A percentile compares a stretch with the other conserved stretches of the same genome.
Evolutionary conservation across 2,888 invertebrate species (phyloP).

Genomic region (Deilephila elpenor): DNA sequence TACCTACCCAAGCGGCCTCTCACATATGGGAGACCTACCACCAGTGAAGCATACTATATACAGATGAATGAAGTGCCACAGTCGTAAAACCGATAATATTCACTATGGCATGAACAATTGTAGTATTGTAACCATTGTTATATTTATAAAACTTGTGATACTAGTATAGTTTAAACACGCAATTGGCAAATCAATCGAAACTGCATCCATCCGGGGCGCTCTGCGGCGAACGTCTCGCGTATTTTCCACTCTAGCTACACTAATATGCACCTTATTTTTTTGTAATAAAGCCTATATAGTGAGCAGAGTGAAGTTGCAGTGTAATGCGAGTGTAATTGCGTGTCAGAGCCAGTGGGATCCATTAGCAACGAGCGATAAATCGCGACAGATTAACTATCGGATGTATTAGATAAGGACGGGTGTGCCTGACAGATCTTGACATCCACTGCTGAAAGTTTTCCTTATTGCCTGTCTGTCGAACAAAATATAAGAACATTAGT

Average conservation of each 20-base stretch:
- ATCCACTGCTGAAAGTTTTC: too few relatives aligned
- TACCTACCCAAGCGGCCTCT: too few relatives aligned
- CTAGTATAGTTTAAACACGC: slow-evolving; percentile 12
- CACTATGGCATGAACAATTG: neutral
- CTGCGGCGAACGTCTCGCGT: slow-evolving; percentile 30
- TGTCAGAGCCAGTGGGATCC: slow-evolving; percentile 57
- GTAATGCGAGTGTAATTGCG: slow-evolving; percentile 53
- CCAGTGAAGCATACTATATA: too few relatives aligned
- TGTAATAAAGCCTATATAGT: neutral
- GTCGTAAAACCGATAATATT: neutral
- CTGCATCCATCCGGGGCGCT: slow-evolving; percentile 7
- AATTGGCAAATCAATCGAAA: slow-evolving; percentile 29
- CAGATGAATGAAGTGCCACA: neutral
- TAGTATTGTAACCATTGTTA: neutral
- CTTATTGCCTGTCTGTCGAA: too few relatives aligned
- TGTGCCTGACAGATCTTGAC: neutral
- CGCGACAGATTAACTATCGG: slow-evolving; percentile 39
- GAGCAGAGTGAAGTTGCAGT: slow-evolving; percentile 27
- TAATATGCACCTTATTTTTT: neutral
- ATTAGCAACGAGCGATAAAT: slow-evolving; percentile 45
- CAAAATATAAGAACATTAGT: too few relatives aligned
- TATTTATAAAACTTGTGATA: neutral
- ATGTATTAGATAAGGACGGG: slow-evolving; percentile 11
- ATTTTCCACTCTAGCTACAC: slow-evolving; percentile 15
- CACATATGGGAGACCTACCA: too few relatives aligned